Conservation (phyloP, 2,888 invertebrate genomes). For the Phragmatobia fuliginosa region DNA sequence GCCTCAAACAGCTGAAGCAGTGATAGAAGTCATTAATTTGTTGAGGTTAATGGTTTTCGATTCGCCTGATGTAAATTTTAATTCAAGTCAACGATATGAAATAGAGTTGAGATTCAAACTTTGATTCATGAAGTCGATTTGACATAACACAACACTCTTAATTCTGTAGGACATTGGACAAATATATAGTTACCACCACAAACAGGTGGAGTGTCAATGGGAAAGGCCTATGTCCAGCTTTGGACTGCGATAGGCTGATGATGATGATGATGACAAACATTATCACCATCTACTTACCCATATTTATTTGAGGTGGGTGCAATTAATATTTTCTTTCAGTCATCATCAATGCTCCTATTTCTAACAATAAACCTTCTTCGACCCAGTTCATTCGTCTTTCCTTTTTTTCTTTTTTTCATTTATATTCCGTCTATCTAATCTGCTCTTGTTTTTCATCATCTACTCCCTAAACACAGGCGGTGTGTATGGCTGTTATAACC, state of each 20-base stretch:
- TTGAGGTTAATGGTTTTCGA: conserved; percentile 47
- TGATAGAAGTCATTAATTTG: conserved; percentile 64
- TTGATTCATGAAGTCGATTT: background rate
- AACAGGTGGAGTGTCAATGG: too few species aligned
- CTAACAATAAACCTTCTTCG: background rate
- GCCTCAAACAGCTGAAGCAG: conserved; percentile 54
- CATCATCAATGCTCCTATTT: background rate
- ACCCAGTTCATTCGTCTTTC: background rate
- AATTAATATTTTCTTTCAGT: background rate
- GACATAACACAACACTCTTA: background rate
- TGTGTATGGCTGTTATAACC: too few species aligned
- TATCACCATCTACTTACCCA: background rate
- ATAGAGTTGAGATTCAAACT: conserved; percentile 1
- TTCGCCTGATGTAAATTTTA: conserved; percentile 33
- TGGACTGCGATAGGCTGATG: too few species aligned
- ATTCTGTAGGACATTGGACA: background rate
- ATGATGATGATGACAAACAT: too few species aligned
- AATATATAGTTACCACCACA: too few species aligned
- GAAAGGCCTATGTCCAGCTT: too few species aligned
- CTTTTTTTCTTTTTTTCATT: background rate
- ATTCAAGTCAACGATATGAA: conserved; percentile 6
- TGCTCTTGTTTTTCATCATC: too few species aligned
- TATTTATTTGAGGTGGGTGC: background rate
- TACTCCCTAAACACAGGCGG: too few species aligned
- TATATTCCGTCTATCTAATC: too few species aligned